Percentiles rank a stretch among this genome's conserved stretches.
Conservation (phyloP, 2,888 invertebrate species). For the Petrolisthes cinctipes region DNA sequence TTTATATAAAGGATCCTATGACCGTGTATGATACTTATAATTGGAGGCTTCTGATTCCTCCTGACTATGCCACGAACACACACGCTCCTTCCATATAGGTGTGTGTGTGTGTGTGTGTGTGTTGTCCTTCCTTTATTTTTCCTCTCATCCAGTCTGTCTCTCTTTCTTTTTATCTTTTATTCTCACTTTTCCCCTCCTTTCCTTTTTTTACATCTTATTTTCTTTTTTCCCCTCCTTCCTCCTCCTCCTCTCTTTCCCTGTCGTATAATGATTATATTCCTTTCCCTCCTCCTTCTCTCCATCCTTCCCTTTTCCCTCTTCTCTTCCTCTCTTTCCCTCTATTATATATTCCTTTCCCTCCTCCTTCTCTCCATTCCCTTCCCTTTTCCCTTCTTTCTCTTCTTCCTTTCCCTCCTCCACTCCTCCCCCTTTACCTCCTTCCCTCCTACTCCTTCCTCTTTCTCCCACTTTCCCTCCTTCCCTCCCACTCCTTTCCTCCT, state of each 20-base stretch:
- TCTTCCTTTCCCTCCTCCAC: neutral
- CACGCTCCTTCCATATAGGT: no score
- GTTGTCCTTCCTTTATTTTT: neutral
- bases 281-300: neutral
- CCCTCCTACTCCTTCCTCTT: neutral
- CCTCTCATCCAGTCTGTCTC: neutral
- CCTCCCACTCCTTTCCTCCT: neutral
- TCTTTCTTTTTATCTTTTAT: neutral
- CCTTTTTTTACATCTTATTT: neutral
- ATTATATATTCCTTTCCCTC: neutral
- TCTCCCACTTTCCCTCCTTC: neutral
- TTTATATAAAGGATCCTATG: no score
- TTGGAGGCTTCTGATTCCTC: no score
- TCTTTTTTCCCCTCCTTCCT: neutral
- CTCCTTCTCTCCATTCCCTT: neutral
- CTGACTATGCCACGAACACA: no score
- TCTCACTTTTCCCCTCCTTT: neutral
- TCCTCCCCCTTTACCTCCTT: neutral
- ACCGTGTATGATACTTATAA: no score
- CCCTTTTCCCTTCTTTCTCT: neutral
- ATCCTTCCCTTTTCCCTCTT: neutral
- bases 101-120: neutral
- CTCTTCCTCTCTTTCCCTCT: conserved; percentile 4
- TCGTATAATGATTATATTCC: no score
- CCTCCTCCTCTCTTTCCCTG: no score